Conservation (phyloP, 1,140 invertebrate species). For the Drosophila tani region DNA sequence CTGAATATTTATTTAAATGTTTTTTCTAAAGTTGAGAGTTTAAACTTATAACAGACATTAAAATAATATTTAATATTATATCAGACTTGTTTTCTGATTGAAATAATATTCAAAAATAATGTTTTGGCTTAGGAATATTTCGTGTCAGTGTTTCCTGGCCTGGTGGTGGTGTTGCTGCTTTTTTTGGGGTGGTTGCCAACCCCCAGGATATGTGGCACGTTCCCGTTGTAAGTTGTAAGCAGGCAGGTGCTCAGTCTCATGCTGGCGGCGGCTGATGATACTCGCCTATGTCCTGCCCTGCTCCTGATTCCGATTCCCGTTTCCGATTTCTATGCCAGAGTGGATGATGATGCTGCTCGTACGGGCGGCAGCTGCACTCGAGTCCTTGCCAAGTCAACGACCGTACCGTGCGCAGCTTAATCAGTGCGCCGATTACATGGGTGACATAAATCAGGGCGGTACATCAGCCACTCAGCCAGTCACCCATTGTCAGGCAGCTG, state of each 20-base stretch:
- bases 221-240: constrained; percentile 79
- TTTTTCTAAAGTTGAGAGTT: background rate
- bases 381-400: constrained; percentile 68
- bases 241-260: constrained; percentile 78
- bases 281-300: constrained; percentile 36
- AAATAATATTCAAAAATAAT: background rate
- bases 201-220: constrained; percentile 79
- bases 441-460: constrained; percentile 74
- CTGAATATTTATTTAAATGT: no score
- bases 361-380: constrained; percentile 59
- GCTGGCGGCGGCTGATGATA: constrained; percentile 69
- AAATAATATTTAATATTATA: no score
- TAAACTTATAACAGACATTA: no score
- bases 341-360: constrained; percentile 44
- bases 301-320: constrained; percentile 31
- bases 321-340: constrained; percentile 19
- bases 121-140: background rate
- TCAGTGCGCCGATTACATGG: constrained; percentile 74
- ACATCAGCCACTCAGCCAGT: constrained; percentile 18
- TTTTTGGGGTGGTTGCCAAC: constrained; percentile 74
- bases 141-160: constrained; percentile 6
- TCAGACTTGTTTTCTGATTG: no score
- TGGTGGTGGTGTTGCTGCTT: constrained; percentile 52
- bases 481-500: constrained; percentile 52
- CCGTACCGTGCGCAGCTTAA: constrained; percentile 75